Percentiles rank a stretch among this genome's conserved stretches.
Conservation (phyloP, 92 coral and sea anemone genomes). For the Phymanthus crucifer region DNA sequence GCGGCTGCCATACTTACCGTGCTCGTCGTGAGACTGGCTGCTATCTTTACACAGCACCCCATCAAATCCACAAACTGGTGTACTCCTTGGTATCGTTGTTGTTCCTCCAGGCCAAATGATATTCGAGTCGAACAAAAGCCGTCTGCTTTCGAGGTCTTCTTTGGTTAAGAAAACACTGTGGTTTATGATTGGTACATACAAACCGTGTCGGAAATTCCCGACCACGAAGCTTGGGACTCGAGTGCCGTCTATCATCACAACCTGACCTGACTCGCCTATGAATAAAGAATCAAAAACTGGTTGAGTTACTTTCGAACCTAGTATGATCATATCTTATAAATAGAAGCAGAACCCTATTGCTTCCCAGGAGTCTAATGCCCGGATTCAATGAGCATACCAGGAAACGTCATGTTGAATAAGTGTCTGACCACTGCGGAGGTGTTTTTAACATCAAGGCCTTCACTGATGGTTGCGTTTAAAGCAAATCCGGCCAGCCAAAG, state of each 20-base stretch:
- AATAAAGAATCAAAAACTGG: not conserved
- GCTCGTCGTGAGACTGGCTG: not conserved
- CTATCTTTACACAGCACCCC: constrained; percentile 41
- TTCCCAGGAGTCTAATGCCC: too few species aligned
- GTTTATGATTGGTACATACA: constrained; percentile 52
- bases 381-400: constrained; percentile 37
- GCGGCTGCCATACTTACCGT: constrained; percentile 22
- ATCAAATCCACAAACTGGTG: constrained; percentile 65
- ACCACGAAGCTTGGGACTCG: constrained; percentile 74
- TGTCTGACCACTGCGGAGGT: constrained; percentile 50
- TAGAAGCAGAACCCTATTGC: too few species aligned
- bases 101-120: constrained; percentile 72
- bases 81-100: constrained; percentile 42
- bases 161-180: constrained; percentile 15
- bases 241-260: constrained; percentile 59
- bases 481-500: constrained; percentile 62
- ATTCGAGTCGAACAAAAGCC: not conserved
- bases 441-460: constrained; percentile 43
- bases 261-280: constrained; percentile 70
- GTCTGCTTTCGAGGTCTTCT: not conserved
- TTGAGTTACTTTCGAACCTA: not conserved
- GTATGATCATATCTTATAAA: too few species aligned
- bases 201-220: constrained; percentile 65
- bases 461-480: constrained; percentile 42
- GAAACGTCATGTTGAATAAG: constrained; percentile 59